Percentiles rank a stretch among this genome's conserved stretches.
phyloP scores from a whole-genome alignment of 2,113 vertebrate genomes.

The Ptilonorhynchus violaceus region DNA sequence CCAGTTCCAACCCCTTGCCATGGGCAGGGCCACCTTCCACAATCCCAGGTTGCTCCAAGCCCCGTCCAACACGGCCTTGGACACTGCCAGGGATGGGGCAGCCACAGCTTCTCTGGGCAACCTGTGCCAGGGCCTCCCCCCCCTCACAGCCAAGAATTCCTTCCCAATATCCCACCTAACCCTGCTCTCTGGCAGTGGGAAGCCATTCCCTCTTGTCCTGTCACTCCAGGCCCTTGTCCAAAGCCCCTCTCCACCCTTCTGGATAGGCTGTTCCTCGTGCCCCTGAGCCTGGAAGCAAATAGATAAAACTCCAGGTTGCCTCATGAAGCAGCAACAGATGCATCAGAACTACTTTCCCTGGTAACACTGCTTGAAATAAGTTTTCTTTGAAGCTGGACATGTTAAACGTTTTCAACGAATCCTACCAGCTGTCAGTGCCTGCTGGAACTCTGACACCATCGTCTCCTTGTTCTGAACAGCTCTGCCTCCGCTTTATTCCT shows the following conservation, averaged over 20 bases:
- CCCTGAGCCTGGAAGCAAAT: neutral
- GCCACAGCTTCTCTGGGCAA: neutral
- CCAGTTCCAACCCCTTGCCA: too few species aligned
- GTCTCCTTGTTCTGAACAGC: fast-evolving
- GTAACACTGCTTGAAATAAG: fast-evolving
- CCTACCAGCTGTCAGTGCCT: fast-evolving
- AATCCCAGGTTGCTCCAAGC: fast-evolving
- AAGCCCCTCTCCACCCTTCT: neutral
- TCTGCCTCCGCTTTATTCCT: neutral
- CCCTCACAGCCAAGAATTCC: fast-evolving
- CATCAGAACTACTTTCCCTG: neutral
- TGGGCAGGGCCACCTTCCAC: neutral
- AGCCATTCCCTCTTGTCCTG: neutral
- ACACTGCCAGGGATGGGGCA: neutral
- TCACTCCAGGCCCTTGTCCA: neutral
- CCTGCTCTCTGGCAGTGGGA: fast-evolving
- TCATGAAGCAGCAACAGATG: neutral
- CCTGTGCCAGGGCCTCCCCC: neutral
- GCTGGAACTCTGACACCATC: fast-evolving
- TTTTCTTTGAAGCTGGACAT: fast-evolving
- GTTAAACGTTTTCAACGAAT: neutral
- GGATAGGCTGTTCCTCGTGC: fast-evolving
- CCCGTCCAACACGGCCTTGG: fast-evolving
- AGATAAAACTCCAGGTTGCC: fast-evolving
- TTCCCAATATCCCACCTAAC: fast-evolving